Evolutionary conservation across 1,140 invertebrate species (phyloP), one percentile per base, ranked within the genome.

Genomic region (Thaumatotibia leucotreta): DNA sequence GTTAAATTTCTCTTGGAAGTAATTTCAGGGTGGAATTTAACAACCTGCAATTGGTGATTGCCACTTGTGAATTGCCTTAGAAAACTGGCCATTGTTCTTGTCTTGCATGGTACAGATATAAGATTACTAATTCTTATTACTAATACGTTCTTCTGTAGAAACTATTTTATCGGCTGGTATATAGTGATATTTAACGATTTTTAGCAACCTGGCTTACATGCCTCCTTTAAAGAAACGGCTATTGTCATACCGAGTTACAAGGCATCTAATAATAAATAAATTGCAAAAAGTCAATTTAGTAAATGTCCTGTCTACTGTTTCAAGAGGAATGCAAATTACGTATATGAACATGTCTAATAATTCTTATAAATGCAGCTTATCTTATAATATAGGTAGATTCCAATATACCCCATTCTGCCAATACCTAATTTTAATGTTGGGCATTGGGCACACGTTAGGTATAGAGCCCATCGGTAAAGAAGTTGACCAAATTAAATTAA

Each of bases 31-130:
- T 58, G n/a, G 29, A 58, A 27, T 27, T 58, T 6, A 27, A 31
- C n/a, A 5, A 58, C n/a, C n/a, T 6, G 52, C 29, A n/a, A 58
- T 29, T 29, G 23, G 17, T 27, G n/a, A n/a, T n/a, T n/a, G 52
- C 52, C 23, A 58, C 27, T 29, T 14, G 52, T 58, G 52, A 58
- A 58, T 58, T 58, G 52, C 61, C 33, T 63, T 63, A 63, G 33
- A 63, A 63, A 63, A n/a, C 27, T 62, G 61, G 61, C 27, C 61
- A 62, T 62, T 33, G 23, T 20, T 62, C n/a, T n/a, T 22, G 29
- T 39, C 27, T 58, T 33, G 31, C 61, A 33, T 35, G 31, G 33
- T 63, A 27, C 22, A 58, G 10, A 58, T 24, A 58, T 27, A 27
- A 58, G 24, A 31, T 58, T 58, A 27, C 27, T 54, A 54, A 54